A percentile compares a stretch with the other conserved stretches of the same genome.
Evolutionary conservation across 2,888 invertebrate genomes (phyloP).

Genomic region (Acleris sparsana): DNA sequence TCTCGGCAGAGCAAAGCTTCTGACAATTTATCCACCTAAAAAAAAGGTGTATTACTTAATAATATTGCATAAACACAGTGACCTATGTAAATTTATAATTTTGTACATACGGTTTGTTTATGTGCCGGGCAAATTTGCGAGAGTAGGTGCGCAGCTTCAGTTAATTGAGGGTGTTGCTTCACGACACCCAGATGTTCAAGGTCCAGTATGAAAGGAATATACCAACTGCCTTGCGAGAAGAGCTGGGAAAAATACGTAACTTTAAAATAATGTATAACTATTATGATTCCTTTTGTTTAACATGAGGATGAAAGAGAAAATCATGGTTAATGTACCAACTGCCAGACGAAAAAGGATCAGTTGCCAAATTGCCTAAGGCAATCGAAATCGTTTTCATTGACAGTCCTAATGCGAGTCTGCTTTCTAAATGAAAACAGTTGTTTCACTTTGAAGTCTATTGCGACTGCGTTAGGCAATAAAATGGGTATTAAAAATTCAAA

Average conservation of each 20-base stretch:
- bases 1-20: constrained; percentile 74
- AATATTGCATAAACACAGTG: neutral
- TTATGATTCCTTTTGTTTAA: too few species aligned
- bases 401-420: too few species aligned
- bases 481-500: too few species aligned
- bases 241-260: constrained; percentile 72
- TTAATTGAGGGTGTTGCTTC: constrained; percentile 89
- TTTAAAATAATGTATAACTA: too few species aligned
- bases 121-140: constrained; percentile 92
- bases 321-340: too few species aligned
- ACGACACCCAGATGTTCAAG: constrained; percentile 94
- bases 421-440: too few species aligned
- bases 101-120: constrained; percentile 80
- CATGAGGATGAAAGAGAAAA: too few species aligned
- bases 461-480: too few species aligned
- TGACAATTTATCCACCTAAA: constrained; percentile 71
- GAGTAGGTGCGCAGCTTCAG: constrained; percentile 92
- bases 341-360: too few species aligned
- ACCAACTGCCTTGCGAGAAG: constrained; percentile 91
- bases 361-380: too few species aligned
- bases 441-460: too few species aligned
- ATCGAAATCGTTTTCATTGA: too few species aligned
- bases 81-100: neutral
- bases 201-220: constrained; percentile 92
- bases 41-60: constrained; percentile 4